Evolutionary conservation across 2,888 invertebrate species (phyloP), one percentile per base, ranked within the genome.

Genomic region (Cataglyphis altisquamis): DNA sequence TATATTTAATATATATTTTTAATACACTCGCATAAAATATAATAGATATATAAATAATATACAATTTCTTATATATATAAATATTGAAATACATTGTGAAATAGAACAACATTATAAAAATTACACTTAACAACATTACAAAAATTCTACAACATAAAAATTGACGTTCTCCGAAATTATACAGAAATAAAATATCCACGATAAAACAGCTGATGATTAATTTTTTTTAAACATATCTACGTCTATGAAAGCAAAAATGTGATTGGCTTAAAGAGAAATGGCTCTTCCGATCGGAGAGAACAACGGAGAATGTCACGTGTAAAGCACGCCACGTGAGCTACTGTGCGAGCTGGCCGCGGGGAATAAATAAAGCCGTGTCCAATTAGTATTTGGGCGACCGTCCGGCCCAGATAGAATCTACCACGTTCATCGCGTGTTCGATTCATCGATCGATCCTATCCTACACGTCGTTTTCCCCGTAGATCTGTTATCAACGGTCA

Each of bases 321-420:
- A 86, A 85, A 80, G 82, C 83, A 62, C 82, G 80, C 80, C 88
- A 86, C 82, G 74, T 66, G 86, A 80, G 74, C 90, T 88, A 87
- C 90, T 85, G 89, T 88, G 86, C 85, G 83, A 89, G 84, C 86
- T 84, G 60, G 36, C 41, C 45, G 57, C 41, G 67, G 62, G 60
- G 66, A 87, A 88, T 88, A 91, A 90, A 91, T 90, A 90, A 89
- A 90, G 84, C 86, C 84, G 84, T 80, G 84, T 85, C 89, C 89
- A 90, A 90, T 91, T 89, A 90, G 91, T 90, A 91, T 86, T 85
- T 82, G 80, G 84, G 72, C 78, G 74, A 66, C 75, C 70, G 60
- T 10, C 63, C 83, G 84, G 68, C 32, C 52, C 60, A 62, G 90
- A 89, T 89, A 74, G 68, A 60, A 89, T 89, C 90, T 75, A 83